phyloP scores from a whole-genome alignment of 2,113 vertebrate genomes.

The Bagarius yarrelli region DNA sequence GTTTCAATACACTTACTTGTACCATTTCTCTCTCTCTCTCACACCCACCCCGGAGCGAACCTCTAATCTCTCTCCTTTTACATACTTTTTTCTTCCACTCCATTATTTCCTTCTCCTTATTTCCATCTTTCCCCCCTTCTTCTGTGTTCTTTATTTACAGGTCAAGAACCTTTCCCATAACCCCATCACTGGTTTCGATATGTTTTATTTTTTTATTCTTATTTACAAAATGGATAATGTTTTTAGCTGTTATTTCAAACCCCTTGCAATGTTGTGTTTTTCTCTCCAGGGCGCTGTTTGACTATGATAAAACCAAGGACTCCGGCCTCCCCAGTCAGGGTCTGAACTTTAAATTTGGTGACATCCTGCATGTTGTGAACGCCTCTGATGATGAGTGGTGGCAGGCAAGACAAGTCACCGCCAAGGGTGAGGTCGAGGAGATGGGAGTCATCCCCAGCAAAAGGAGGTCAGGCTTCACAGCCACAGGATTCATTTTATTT shows the following conservation, averaged over 20 bases:
- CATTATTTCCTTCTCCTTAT: too few species aligned
- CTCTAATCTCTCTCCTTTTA: too few species aligned
- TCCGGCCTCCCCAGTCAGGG: conserved; percentile 96
- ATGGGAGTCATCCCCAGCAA: conserved; percentile 98
- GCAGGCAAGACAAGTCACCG: conserved; percentile 88
- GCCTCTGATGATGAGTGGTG: conserved; percentile 98
- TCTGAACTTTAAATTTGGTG: conserved; percentile 91
- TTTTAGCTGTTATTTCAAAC: neutral
- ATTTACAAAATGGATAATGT: neutral
- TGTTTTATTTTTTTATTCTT: neutral
- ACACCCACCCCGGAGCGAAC: too few species aligned
- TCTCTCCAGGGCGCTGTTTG: conserved; percentile 87
- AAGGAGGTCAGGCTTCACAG: conserved; percentile 75
- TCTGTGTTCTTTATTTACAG: too few species aligned
- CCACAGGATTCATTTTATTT: too few species aligned
- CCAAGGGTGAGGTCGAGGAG: conserved; percentile 90
- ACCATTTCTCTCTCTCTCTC: too few species aligned
- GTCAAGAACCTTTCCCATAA: too few species aligned
- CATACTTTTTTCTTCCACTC: too few species aligned
- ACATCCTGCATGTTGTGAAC: conserved; percentile 96
- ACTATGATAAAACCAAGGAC: conserved; percentile 95
- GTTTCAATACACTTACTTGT: too few species aligned
- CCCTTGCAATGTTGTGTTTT: neutral
- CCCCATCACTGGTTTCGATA: neutral
- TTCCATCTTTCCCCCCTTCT: too few species aligned